Conservation (phyloP, 2,113 vertebrate species). For the Scartelaos histophorus region DNA sequence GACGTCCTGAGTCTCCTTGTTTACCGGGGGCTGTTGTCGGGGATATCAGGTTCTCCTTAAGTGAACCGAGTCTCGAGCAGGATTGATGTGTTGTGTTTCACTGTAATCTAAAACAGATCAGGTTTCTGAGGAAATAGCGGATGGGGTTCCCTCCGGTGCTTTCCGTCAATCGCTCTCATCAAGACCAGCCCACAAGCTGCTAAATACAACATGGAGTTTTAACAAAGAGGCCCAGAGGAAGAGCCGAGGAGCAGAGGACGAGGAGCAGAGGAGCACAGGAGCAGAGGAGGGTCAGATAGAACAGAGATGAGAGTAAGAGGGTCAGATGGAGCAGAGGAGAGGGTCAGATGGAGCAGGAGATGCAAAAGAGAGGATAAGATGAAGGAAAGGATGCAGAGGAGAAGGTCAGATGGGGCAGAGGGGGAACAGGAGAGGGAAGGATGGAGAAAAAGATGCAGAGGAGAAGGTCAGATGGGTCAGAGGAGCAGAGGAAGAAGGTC, state of each 20-base stretch:
- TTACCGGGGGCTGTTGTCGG: not conserved
- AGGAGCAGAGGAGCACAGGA: not conserved
- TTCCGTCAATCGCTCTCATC: not conserved
- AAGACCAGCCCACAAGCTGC: not conserved
- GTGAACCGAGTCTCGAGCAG: not conserved
- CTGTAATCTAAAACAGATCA: not conserved
- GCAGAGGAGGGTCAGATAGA: too few species aligned
- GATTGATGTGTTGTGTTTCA: conserved; percentile 3
- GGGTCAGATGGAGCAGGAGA: too few species aligned
- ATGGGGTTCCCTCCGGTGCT: not conserved
- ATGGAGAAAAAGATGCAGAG: too few species aligned
- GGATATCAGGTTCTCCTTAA: not conserved
- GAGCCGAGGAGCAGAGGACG: not conserved
- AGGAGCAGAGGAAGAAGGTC: too few species aligned
- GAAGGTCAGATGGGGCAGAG: too few species aligned
- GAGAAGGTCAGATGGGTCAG: too few species aligned
- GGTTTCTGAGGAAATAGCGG: conserved; percentile 6
- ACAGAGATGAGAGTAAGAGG: too few species aligned
- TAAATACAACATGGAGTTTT: not conserved
- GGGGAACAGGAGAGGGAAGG: too few species aligned
- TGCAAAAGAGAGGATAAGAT: too few species aligned
- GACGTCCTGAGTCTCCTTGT: not conserved
- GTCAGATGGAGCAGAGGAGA: too few species aligned
- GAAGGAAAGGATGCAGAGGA: too few species aligned
- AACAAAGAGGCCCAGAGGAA: not conserved